Percentiles rank a stretch among this genome's conserved stretches.
Evolutionary conservation across 2,113 vertebrate genomes (phyloP).

Genomic region (Choloepus hoffmanni): DNA sequence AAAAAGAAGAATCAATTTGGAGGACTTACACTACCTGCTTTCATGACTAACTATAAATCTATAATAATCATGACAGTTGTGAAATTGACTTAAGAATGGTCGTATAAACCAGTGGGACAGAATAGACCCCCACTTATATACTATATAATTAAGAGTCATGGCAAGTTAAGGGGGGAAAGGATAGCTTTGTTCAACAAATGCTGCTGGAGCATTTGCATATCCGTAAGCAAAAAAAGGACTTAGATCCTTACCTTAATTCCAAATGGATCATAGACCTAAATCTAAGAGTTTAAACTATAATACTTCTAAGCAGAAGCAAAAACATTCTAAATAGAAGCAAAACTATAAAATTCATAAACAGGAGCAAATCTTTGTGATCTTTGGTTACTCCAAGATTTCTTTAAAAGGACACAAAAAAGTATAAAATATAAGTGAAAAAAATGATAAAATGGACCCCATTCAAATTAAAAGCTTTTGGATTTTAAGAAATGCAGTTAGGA

Average conservation of each 20-base stretch:
- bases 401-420: not conserved
- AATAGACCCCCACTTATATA: not conserved
- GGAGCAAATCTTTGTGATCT: not conserved
- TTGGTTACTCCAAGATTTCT: not conserved
- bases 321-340: no score
- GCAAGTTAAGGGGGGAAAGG: not conserved
- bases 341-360: no score
- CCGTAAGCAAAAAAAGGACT: not conserved
- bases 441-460: not conserved
- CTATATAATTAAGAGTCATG: not conserved
- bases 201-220: not conserved
- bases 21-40: no score
- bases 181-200: not conserved
- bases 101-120: not conserved
- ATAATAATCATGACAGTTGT: no score
- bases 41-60: no score
- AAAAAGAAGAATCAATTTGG: no score
- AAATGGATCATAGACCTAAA: not conserved
- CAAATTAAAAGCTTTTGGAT: not conserved
- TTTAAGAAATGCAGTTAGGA: not conserved
- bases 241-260: not conserved
- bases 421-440: conserved; percentile 30
- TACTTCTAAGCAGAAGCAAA: not conserved
- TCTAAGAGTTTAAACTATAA: not conserved
- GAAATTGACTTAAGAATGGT: no score